These are phyloP conservation scores for Pseudococcus viburni DNA, from an alignment of 2,888 invertebrate species.

Conservation along the genomic window DNA sequence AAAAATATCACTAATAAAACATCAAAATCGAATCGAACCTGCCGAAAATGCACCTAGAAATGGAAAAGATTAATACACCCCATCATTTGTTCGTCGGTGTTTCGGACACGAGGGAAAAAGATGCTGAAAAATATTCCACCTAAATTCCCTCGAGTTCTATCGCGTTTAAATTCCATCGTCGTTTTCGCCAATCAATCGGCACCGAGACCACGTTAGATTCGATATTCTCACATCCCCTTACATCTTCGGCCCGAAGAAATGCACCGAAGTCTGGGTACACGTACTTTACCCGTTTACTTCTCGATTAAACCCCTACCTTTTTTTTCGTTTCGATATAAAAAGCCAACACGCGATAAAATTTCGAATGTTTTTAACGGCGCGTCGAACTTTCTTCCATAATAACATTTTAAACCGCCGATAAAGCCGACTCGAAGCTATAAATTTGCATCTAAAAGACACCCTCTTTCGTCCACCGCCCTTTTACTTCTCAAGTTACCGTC, in stretches of 20 bases:
- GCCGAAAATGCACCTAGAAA: no score
- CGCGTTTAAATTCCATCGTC: not conserved
- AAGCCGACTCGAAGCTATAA: conserved; percentile 14
- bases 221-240: not conserved
- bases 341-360: conserved; percentile 8
- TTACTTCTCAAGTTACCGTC: not conserved
- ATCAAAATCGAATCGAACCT: no score
- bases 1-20: no score
- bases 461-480: not conserved
- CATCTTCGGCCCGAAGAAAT: not conserved
- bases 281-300: conserved; percentile 6
- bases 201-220: not conserved
- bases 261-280: not conserved
- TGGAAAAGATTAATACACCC: no score
- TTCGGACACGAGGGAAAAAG: not conserved
- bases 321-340: not conserved
- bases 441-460: conserved; percentile 34
- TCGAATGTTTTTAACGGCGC: not conserved
- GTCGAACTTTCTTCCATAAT: conserved; percentile 3
- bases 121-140: not conserved
- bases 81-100: not conserved
- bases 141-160: not conserved
- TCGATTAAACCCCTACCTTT: not conserved
- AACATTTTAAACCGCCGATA: conserved; percentile 31
- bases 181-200: not conserved